Conservation (phyloP, 2,797 vertebrate genomes). For the Erpetoichthys calabaricus region DNA sequence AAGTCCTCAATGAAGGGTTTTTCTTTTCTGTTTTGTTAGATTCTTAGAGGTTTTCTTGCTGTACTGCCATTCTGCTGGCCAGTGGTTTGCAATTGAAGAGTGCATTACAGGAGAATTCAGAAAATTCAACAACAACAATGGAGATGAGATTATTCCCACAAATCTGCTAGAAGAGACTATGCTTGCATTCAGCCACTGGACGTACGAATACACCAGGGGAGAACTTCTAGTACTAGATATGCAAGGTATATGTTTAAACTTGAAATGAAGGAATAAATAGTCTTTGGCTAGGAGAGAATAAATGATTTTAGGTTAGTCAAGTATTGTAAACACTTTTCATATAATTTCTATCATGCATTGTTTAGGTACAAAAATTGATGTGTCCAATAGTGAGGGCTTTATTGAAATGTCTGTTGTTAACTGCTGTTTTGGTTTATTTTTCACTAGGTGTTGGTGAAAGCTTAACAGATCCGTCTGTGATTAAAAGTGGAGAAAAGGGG, state of each 20-base stretch:
- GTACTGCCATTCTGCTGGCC: conserved; percentile 95
- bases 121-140: conserved; percentile 97
- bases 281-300: conserved; percentile 7
- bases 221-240: conserved; percentile 87
- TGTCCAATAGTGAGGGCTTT: background rate
- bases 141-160: conserved; percentile 90
- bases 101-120: conserved; percentile 95
- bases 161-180: conserved; percentile 94
- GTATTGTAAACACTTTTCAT: background rate
- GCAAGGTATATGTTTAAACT: conserved; percentile 60
- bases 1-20: background rate
- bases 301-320: background rate
- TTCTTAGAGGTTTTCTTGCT: conserved; percentile 92
- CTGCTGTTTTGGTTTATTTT: conserved; percentile 15
- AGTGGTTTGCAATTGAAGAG: conserved; percentile 97
- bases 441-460: conserved; percentile 85
- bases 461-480: conserved; percentile 92
- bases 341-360: background rate
- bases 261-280: background rate
- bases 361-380: background rate
- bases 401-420: background rate
- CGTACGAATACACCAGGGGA: conserved; percentile 86
- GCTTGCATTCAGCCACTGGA: conserved; percentile 98
- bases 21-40: conserved; percentile 35
- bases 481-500: conserved; percentile 96